Base-by-base conservation (phyloP, 2,888 invertebrate genomes). In the Cephus rjabovi region DNA sequence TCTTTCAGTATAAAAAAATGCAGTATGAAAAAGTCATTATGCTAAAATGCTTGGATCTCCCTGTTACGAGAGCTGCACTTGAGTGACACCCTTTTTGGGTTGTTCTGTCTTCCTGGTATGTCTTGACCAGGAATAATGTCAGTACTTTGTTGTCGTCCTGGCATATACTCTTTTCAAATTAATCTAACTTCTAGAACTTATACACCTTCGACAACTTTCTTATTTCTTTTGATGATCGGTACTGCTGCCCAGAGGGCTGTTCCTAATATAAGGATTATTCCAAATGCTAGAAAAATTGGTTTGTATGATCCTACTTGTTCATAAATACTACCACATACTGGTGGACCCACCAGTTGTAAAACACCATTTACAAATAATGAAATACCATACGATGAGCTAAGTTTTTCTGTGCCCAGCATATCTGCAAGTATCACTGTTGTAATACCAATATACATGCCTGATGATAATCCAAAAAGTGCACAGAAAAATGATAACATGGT, bases 391-490 rank as follows among this genome's bases (percentile, higher is more conserved):
- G 97, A 96, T 0, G 97, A 96, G 90, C 96, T 96, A 0, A 97
- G 90, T 30, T 96, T 93, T 83, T 97, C 97, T 0, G 95, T 95
- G 0, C 97, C 97, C 9, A 97, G 89, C 95, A 97, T 95, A 87
- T 97, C 97, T 0, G 97, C 96, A 94, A 97, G 95, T 4, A 97
- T 96, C 74, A 97, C 95, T 1, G 97, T 97, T 0, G 96, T 97
- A n/a, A 97, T 95, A 1, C 97, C 97, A 0, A 97, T 96, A 89
- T 97, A 97, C 34, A 96, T 94, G 11, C 97, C 97, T 0, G 97
- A 97, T 0, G 97, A 95, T 23, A 97, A 91, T 0, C 97, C 97
- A 88, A 97, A 97, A 1, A 96, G 89, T 0, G 95, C 95, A 89
- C 97, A 97, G 87, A 95, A 95, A 40, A 93, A 93, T 76, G 95